phyloP scores from a whole-genome alignment of 2,888 invertebrate genomes.

The Cephonodes hylas region DNA sequence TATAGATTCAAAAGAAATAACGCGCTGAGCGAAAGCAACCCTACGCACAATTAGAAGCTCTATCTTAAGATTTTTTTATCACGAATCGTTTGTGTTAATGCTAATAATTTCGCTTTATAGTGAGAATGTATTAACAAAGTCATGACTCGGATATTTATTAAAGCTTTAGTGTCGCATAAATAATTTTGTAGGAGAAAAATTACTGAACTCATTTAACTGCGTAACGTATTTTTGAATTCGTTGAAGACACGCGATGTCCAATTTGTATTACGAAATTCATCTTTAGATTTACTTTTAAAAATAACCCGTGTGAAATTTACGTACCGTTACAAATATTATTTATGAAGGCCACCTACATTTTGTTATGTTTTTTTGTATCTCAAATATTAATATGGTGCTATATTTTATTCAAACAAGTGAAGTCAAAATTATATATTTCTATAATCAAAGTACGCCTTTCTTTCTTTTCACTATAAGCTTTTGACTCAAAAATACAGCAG shows the following conservation, averaged over 20 bases:
- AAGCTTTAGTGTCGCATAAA: neutral
- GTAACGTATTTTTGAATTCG: neutral
- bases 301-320: neutral
- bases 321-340: neutral
- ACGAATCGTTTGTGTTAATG: slow-evolving; percentile 1
- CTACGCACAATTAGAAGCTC: neutral
- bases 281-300: neutral
- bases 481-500: neutral
- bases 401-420: neutral
- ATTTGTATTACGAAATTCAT: slow-evolving; percentile 5
- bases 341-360: slow-evolving; percentile 23
- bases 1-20: neutral
- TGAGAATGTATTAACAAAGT: slow-evolving; percentile 1
- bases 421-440: neutral
- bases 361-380: slow-evolving; percentile 31
- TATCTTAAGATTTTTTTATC: neutral
- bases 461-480: neutral
- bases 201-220: neutral
- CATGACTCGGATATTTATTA: slow-evolving; percentile 9
- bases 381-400: neutral
- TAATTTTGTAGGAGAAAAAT: neutral
- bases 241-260: neutral
- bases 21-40: neutral
- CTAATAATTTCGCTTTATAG: slow-evolving; percentile 3
- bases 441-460: neutral